phyloP scores from a whole-genome alignment of 2,888 invertebrate genomes.

The Eugnorisma glareosa region DNA sequence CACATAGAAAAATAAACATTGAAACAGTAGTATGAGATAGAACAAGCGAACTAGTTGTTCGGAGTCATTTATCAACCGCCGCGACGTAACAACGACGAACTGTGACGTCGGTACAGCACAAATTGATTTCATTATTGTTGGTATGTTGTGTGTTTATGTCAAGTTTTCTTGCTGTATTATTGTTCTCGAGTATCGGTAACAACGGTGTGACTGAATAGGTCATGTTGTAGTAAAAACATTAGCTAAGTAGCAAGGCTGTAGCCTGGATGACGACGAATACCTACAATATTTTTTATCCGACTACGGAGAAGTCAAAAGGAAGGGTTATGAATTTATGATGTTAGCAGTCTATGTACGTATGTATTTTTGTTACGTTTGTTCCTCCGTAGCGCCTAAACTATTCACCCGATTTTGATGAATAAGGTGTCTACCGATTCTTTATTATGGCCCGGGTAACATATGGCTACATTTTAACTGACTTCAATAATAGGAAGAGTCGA shows the following conservation, averaged over 20 bases:
- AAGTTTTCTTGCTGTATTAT: constrained; percentile 32
- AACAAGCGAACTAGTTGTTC: constrained; percentile 57
- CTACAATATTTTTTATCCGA: neutral
- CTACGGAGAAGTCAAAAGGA: no score
- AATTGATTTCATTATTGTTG: constrained; percentile 68
- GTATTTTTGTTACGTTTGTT: no score
- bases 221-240: neutral
- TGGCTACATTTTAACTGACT: no score
- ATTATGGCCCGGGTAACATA: no score
- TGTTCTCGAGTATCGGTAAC: neutral
- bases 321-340: no score
- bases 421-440: no score
- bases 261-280: neutral
- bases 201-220: neutral
- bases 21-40: constrained; percentile 54
- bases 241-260: neutral
- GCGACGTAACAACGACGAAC: constrained; percentile 67
- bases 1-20: constrained; percentile 51
- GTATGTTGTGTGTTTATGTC: constrained; percentile 43
- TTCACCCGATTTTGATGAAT: no score
- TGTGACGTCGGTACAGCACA: constrained; percentile 65
- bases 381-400: no score
- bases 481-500: no score
- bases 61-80: constrained; percentile 77
- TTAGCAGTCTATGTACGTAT: no score